phyloP scores from a whole-genome alignment of 2,797 vertebrate genomes.

The Halcyon smyrnensis region DNA sequence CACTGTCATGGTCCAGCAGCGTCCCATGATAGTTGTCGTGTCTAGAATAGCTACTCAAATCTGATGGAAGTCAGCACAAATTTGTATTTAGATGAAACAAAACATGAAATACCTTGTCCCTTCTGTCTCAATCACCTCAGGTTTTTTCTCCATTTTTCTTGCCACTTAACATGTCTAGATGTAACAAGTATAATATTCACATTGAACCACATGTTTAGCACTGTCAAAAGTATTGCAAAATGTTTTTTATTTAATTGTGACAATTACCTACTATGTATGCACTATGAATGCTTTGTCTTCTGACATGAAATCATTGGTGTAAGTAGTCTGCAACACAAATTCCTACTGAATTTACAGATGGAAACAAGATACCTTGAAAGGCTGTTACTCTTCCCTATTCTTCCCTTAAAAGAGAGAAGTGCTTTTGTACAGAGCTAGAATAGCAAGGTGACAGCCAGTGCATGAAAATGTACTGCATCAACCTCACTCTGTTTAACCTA shows the following conservation, averaged over 20 bases:
- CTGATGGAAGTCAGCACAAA: not conserved
- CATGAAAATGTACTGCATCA: not conserved
- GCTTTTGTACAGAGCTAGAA: not conserved
- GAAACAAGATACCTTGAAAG: not conserved
- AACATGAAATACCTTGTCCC: not conserved
- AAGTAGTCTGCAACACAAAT: not conserved
- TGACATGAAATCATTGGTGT: not conserved
- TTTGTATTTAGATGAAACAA: not conserved
- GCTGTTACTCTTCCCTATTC: not conserved
- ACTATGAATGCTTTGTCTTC: not conserved
- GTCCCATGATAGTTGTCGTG: not conserved
- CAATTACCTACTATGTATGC: not conserved
- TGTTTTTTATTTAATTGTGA: not conserved
- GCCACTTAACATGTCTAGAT: not conserved
- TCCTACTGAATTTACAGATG: not conserved
- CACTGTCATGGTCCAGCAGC: not conserved
- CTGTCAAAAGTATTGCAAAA: not conserved
- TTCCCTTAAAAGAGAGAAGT: not conserved
- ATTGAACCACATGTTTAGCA: not conserved
- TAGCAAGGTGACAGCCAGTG: not conserved
- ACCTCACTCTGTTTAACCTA: not conserved
- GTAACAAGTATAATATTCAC: not conserved
- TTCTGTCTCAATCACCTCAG: not conserved
- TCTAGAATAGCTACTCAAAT: not conserved
- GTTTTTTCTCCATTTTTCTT: not conserved